Base-by-base conservation (phyloP, 92 coral and sea anemone genomes). In the Pocillopora meandrina region DNA sequence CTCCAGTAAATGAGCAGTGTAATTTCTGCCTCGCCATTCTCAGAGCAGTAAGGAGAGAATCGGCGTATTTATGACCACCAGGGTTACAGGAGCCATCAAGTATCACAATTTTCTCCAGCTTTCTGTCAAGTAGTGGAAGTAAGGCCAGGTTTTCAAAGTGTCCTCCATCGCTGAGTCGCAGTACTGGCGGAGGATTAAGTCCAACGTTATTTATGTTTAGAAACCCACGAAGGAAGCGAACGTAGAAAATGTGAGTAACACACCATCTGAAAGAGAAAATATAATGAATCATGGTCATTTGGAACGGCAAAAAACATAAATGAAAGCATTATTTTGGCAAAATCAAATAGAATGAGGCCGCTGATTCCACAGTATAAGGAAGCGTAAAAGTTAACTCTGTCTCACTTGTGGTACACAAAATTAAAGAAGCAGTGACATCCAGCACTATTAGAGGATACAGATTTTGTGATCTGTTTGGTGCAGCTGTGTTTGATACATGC, bases 81-180 rank as follows among this genome's bases (percentile, higher is more conserved):
- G 69, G 71, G 14, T 76, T 84, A 20, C 76, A 72, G 65, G 91
- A 86, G 16, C 93, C 93, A 58, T 92, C 75, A 17, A 92, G 65
- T 34, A 92, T 84, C 10, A 87, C 89, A 68, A 92, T 92, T 21
- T 76, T 91, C 72, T 87, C 58, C 31, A 85, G 87, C 31, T 77
- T 76, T 60, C 79, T 71, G 55, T 90, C 88, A 26, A 92, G 84
- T 16, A 92, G 90, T 17, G 93, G 95, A 15, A 89, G 86, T 8
- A 89, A 81, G 61, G 91, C 93, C 10, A 92, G 84, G 71, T 92
- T 92, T 83, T 92, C 95, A 35, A 90, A 87, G 73, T 92, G 95
- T 55, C 95, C 95, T 66, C 95, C 95, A 78, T 92, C 95, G 61
- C 95, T 92, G 67, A 92, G 93, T n/a, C 87, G 88, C n/a, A 92